A percentile compares a stretch with the other conserved stretches of the same genome.
Conservation (phyloP, 2,113 vertebrate genomes). For the Collichthys lucidus region DNA sequence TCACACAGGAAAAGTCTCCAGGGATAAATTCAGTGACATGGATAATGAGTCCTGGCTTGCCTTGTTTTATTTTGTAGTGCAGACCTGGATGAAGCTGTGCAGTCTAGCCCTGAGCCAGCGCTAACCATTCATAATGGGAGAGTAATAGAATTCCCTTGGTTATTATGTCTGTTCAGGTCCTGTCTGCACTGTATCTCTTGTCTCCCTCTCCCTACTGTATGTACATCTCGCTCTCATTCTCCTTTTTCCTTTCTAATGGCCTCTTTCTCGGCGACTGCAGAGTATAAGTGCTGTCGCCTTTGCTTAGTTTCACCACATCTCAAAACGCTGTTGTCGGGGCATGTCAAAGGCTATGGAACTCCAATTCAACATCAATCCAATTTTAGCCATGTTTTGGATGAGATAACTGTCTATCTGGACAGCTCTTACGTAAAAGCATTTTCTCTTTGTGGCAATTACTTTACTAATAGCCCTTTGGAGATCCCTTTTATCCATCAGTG, state of each 20-base stretch:
- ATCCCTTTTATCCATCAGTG: constrained; percentile 35
- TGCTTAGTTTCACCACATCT: constrained; percentile 47
- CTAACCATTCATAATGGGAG: constrained; percentile 39
- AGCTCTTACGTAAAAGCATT: constrained; percentile 62
- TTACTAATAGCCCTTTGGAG: constrained; percentile 53
- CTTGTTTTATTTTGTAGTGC: constrained; percentile 35
- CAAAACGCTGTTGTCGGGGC: constrained; percentile 36
- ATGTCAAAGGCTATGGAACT: constrained; percentile 52
- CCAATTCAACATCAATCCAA: constrained; percentile 54
- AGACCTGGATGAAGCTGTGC: constrained; percentile 20
- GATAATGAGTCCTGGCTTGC: constrained; percentile 37
- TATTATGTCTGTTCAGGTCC: constrained; percentile 30
- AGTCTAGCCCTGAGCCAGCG: constrained; percentile 26
- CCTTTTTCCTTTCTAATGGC: constrained; percentile 51
- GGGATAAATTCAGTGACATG: constrained; percentile 23
- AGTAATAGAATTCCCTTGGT: constrained; percentile 56
- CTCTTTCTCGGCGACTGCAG: constrained; percentile 38
- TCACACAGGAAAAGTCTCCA: background rate
- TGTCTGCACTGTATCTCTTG: constrained; percentile 36
- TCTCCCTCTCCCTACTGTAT: constrained; percentile 16
- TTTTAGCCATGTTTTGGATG: constrained; percentile 52
- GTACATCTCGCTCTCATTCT: constrained; percentile 37
- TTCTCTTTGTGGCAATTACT: constrained; percentile 62
- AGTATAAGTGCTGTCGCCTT: constrained; percentile 52
- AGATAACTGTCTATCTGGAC: constrained; percentile 52